Percentiles rank a stretch among this genome's conserved stretches.
These are phyloP conservation scores for Sprattus sprattus DNA, from an alignment of 2,113 vertebrate species.

Conservation along the genomic window DNA sequence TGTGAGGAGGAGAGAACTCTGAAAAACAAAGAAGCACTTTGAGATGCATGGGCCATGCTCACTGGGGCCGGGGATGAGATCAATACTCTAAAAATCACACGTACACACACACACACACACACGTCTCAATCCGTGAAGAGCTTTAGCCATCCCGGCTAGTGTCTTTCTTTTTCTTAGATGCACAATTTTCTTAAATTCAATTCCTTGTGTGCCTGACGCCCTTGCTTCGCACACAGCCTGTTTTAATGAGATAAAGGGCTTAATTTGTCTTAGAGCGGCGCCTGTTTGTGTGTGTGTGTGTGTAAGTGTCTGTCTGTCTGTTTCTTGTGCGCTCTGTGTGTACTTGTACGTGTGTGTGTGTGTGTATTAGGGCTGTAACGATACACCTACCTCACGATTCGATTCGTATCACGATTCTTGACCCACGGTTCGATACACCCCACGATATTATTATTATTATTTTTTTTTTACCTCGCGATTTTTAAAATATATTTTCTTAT, in stretches of 20 bases:
- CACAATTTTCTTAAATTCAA: neutral
- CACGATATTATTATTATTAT: too few relatives aligned
- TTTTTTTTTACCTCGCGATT: too few relatives aligned
- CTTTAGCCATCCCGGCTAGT: neutral
- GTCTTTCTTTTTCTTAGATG: neutral
- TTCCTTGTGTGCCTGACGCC: neutral
- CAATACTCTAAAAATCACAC: constrained; percentile 12
- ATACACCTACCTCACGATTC: too few relatives aligned
- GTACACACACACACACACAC: too few relatives aligned
- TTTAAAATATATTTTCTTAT: too few relatives aligned
- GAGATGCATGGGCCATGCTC: neutral
- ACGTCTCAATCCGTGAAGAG: neutral
- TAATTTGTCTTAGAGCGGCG: neutral
- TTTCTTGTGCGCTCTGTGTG: neutral
- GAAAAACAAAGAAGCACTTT: neutral
- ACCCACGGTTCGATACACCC: too few relatives aligned
- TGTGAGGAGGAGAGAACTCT: neutral
- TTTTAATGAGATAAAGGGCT: neutral
- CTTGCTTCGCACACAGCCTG: neutral
- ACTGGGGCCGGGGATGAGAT: neutral
- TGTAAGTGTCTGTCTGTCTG: neutral
- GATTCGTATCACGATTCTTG: too few relatives aligned
- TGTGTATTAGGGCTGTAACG: too few relatives aligned
- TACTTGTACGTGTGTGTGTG: neutral
- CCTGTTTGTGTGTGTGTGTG: neutral